Conservation (phyloP, 2,113 vertebrate species). For the Mus spicilegus region DNA sequence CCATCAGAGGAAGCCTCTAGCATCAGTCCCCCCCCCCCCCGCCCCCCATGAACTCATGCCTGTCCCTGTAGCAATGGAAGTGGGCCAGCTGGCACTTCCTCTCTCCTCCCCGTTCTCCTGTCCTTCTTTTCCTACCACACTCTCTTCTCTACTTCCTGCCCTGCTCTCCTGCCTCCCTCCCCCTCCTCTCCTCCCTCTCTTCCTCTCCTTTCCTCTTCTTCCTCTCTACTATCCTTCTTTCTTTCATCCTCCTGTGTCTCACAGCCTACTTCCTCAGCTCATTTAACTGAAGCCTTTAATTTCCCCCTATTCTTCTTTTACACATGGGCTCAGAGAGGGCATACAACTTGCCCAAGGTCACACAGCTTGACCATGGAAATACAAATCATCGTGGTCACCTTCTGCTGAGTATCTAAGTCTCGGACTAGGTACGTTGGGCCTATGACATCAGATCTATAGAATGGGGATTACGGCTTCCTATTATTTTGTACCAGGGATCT, state of each 20-base stretch:
- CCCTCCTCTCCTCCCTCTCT: not conserved
- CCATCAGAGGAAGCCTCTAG: not conserved
- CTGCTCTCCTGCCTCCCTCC: conserved; percentile 59
- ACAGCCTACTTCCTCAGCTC: not conserved
- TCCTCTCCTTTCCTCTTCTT: no score
- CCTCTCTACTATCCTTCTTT: not conserved
- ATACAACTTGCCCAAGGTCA: not conserved
- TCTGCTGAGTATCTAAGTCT: not conserved
- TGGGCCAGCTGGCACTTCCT: no score
- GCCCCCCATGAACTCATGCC: not conserved
- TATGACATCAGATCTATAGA: not conserved
- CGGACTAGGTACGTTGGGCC: not conserved
- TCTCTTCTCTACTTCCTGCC: not conserved
- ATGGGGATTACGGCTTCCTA: not conserved
- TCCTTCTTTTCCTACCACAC: not conserved
- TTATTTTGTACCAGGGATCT: not conserved
- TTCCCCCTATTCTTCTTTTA: not conserved
- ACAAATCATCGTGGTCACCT: not conserved
- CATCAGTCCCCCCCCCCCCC: not conserved
- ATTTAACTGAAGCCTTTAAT: not conserved
- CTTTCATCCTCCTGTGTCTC: not conserved
- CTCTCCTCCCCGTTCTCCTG: not conserved
- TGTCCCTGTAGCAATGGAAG: not conserved
- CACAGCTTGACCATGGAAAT: not conserved
- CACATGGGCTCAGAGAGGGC: not conserved